These are phyloP conservation scores for Acrobasis consociella DNA, from an alignment of 2,888 invertebrate genomes.

Conservation along the genomic window DNA sequence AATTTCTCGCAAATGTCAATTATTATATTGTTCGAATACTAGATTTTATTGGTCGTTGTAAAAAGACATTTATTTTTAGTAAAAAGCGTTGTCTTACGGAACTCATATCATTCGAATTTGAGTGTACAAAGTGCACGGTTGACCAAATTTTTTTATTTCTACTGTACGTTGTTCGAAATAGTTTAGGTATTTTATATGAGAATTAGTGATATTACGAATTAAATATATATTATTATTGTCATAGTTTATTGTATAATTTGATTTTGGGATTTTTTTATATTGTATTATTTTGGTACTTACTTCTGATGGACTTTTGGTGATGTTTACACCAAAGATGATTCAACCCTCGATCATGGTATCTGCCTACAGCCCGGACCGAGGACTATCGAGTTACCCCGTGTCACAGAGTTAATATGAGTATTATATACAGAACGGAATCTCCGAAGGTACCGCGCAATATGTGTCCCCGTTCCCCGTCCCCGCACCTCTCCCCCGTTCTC, in stretches of 20 bases:
- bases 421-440: too few relatives aligned
- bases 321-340: slow-evolving; percentile 24
- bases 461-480: too few relatives aligned
- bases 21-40: slow-evolving; percentile 2
- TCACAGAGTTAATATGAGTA: too few relatives aligned
- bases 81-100: slow-evolving; percentile 47
- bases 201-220: slow-evolving; percentile 70
- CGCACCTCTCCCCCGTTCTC: too few relatives aligned
- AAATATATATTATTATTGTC: slow-evolving; percentile 43
- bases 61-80: slow-evolving; percentile 24
- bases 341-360: slow-evolving; percentile 10
- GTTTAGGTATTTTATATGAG: slow-evolving; percentile 53
- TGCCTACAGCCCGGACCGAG: neutral
- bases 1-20: slow-evolving; percentile 4
- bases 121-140: slow-evolving; percentile 42
- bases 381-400: too few relatives aligned
- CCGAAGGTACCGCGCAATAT: too few relatives aligned
- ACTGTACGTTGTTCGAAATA: slow-evolving; percentile 42
- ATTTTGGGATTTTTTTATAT: slow-evolving; percentile 37
- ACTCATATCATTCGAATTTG: slow-evolving; percentile 39
- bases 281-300: slow-evolving; percentile 30
- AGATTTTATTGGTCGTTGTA: neutral
- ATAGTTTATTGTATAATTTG: slow-evolving; percentile 44
- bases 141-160: slow-evolving; percentile 37
- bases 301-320: slow-evolving; percentile 20